A percentile compares a stretch with the other conserved stretches of the same genome.
Conservation (phyloP, 2,888 invertebrate genomes). For the Chaetogeoica ovagalla region DNA sequence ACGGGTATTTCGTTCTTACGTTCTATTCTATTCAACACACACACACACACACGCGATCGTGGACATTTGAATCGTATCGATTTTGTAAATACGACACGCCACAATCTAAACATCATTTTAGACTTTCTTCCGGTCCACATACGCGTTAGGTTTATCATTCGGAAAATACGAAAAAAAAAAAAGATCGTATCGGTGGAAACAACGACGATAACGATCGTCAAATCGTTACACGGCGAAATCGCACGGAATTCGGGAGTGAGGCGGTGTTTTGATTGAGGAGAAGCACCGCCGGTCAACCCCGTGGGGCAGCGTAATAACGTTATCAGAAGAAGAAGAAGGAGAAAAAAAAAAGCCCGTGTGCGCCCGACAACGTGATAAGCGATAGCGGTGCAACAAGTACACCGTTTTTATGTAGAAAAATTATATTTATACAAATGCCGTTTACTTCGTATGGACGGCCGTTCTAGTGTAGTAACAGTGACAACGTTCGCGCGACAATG, state of each 20-base stretch:
- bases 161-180: no score
- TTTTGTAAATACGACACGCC: not conserved
- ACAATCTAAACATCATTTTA: no score
- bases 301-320: not conserved
- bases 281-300: no score
- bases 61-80: not conserved
- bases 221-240: no score
- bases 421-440: no score
- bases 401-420: not conserved
- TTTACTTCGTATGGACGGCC: conserved; percentile 30
- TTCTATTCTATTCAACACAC: not conserved
- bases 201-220: no score
- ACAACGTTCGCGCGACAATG: not conserved
- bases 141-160: no score
- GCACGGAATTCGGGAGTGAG: no score
- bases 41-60: not conserved
- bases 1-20: not conserved
- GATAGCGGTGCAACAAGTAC: conserved; percentile 13
- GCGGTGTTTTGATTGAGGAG: no score
- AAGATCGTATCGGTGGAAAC: no score
- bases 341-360: not conserved
- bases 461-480: not conserved
- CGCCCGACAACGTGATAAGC: not conserved
- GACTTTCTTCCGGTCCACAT: no score
- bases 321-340: not conserved